These are phyloP conservation scores for Cetoscarus ocellatus DNA, from an alignment of 2,797 vertebrate species.

Conservation along the genomic window DNA sequence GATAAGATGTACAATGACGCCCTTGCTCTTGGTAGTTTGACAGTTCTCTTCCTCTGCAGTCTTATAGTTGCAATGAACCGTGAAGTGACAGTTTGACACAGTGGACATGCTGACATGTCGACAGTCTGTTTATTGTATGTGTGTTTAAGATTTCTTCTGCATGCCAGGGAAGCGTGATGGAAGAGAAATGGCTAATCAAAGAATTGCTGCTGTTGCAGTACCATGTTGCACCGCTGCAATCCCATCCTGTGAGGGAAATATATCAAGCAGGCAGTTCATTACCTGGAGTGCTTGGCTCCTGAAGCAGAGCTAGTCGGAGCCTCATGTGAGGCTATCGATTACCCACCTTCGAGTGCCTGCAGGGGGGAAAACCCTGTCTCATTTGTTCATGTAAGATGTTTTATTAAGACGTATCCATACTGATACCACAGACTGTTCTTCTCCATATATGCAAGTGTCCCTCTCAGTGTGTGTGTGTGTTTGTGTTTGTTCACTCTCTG, in stretches of 20 bases:
- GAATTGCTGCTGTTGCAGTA: conserved; percentile 85
- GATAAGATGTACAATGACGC: conserved; percentile 1
- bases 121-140: conserved; percentile 9
- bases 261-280: conserved; percentile 88
- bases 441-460: neutral
- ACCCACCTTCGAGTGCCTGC: conserved; percentile 42
- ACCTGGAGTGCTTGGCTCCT: conserved; percentile 86
- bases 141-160: conserved; percentile 38
- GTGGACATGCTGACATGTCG: conserved; percentile 8
- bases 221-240: conserved; percentile 74
- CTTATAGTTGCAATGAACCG: conserved; percentile 3
- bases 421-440: conserved; percentile 7
- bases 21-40: neutral
- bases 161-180: conserved; percentile 61
- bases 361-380: conserved; percentile 29
- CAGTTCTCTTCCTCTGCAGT: neutral
- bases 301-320: conserved; percentile 48
- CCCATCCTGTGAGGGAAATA: conserved; percentile 71
- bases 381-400: conserved; percentile 34
- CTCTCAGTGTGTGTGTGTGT: no score
- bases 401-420: conserved; percentile 10
- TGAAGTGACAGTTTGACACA: conserved; percentile 5
- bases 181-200: conserved; percentile 80
- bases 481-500: neutral
- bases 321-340: conserved; percentile 79